Percentiles rank a stretch among this genome's conserved stretches.
These are phyloP conservation scores for Diacarnus erythraeanus DNA, from an alignment of 37 sponge, comb jelly and placozoan species.

Conservation along the genomic window DNA sequence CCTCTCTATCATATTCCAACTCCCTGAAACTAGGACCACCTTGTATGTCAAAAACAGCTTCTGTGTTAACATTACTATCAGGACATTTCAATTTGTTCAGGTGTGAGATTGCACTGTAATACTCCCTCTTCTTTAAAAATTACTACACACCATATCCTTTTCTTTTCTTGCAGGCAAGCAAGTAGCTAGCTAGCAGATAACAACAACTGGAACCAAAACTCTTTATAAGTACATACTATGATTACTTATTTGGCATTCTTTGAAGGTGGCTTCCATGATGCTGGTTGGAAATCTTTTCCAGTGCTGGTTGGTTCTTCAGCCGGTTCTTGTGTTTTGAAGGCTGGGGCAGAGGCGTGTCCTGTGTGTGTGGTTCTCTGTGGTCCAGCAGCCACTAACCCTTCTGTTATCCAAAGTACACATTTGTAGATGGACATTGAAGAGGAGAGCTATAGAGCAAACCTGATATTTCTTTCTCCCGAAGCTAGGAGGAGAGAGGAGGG, in stretches of 20 bases:
- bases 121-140: too few species aligned
- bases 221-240: background rate
- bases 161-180: background rate
- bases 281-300: slow-evolving; percentile 67
- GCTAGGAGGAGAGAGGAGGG: too few species aligned
- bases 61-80: too few species aligned
- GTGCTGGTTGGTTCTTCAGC: slow-evolving; percentile 50
- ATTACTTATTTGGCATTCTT: too few species aligned
- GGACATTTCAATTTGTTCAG: too few species aligned
- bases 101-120: background rate
- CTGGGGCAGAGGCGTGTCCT: slow-evolving; percentile 62
- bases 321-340: slow-evolving; percentile 29
- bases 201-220: background rate
- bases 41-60: too few species aligned
- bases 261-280: slow-evolving; percentile 52
- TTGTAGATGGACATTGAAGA: background rate
- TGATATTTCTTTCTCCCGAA: background rate
- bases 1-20: too few species aligned
- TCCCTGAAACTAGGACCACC: too few species aligned
- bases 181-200: background rate
- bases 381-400: background rate
- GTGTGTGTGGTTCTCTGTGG: slow-evolving; percentile 14
- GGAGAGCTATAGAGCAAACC: background rate
- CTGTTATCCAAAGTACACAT: background rate
- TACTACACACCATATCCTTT: too few species aligned